Evolutionary conservation across 2,888 invertebrate genomes (phyloP).

Genomic region (Eugnorisma glareosa): DNA sequence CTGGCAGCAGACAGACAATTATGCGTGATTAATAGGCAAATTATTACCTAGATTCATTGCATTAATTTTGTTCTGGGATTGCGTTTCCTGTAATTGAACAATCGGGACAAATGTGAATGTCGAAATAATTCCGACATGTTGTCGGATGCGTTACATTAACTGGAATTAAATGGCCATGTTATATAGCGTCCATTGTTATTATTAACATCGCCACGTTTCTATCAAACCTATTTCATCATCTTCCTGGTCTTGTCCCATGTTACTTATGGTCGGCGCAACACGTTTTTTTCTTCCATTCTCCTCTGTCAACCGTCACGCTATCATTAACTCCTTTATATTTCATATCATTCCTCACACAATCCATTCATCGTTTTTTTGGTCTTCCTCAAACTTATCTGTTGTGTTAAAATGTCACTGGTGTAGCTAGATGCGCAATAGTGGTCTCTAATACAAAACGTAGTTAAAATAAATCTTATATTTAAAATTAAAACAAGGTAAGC

Average conservation of each 20-base stretch:
- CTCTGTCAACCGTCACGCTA: no score
- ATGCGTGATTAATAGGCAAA: slow-evolving; percentile 39
- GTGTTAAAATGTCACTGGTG: not conserved
- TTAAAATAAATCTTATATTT: not conserved
- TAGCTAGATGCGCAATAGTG: not conserved
- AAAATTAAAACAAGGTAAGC: not conserved
- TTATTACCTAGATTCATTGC: slow-evolving; percentile 49
- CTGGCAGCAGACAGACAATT: slow-evolving; percentile 34
- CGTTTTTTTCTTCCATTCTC: no score
- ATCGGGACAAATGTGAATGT: slow-evolving; percentile 16
- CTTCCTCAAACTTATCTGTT: no score
- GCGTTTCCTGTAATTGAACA: slow-evolving; percentile 30
- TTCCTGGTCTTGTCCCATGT: no score
- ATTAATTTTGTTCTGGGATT: slow-evolving; percentile 21
- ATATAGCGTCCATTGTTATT: not conserved
- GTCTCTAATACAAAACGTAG: not conserved
- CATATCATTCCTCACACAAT: no score
- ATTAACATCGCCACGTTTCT: not conserved
- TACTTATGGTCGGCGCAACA: no score
- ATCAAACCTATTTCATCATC: not conserved
- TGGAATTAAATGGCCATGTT: not conserved
- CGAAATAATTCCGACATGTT: slow-evolving; percentile 3
- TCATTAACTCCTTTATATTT: no score
- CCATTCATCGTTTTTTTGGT: no score
- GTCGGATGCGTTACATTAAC: not conserved